Conservation (phyloP, 2,888 invertebrate species). For the Drosophila macrospina region DNA sequence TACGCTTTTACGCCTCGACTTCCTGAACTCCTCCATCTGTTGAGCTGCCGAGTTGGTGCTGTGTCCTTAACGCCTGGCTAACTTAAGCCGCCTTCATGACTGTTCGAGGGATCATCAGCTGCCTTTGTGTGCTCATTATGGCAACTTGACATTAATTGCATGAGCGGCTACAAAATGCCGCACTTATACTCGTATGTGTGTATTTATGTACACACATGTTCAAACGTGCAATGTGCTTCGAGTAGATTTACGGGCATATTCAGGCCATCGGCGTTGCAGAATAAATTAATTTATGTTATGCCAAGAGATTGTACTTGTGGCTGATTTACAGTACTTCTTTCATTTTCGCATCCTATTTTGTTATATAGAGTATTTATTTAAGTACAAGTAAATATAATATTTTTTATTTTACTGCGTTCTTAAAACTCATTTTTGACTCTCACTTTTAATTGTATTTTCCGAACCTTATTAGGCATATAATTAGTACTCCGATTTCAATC, state of each 20-base stretch:
- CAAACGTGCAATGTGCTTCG: constrained; percentile 7
- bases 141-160: constrained; percentile 74
- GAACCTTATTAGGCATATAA: no score
- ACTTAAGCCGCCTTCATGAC: constrained; percentile 33
- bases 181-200: constrained; percentile 24
- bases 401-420: no score
- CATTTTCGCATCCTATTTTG: constrained; percentile 14
- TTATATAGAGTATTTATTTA: no score
- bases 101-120: constrained; percentile 68
- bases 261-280: constrained; percentile 28
- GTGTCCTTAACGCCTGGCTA: constrained; percentile 40
- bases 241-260: constrained; percentile 10
- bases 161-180: constrained; percentile 46
- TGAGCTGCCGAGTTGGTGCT: constrained; percentile 2
- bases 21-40: neutral
- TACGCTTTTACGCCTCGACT: constrained; percentile 48
- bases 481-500: no score
- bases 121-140: constrained; percentile 75
- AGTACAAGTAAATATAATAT: neutral
- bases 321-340: constrained; percentile 30
- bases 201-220: constrained; percentile 6
- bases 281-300: constrained; percentile 71
- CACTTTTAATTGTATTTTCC: no score
- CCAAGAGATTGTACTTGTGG: constrained; percentile 48
- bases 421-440: no score